Conservation (phyloP, 2,888 invertebrate species). For the Pelosia muscerda region DNA sequence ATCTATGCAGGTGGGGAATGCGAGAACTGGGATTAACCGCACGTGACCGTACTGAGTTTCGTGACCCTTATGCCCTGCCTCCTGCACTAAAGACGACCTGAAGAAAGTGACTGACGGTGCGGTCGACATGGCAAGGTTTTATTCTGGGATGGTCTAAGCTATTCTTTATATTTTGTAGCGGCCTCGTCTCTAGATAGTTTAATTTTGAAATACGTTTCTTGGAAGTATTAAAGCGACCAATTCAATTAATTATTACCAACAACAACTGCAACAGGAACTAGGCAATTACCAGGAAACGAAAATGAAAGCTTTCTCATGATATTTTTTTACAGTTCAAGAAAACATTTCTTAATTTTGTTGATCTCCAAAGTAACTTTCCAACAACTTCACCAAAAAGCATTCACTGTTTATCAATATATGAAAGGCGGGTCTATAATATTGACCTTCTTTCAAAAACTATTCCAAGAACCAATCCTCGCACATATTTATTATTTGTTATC, state of each 20-base stretch:
- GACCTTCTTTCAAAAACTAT: slow-evolving; percentile 13
- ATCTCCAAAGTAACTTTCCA: background rate
- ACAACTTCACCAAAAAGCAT: background rate
- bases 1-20: no score
- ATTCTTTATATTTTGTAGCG: background rate
- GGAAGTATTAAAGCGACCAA: background rate
- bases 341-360: slow-evolving; percentile 1
- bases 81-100: no score
- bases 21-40: no score
- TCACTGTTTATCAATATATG: background rate
- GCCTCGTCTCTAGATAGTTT: background rate
- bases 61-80: no score
- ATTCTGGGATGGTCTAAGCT: background rate
- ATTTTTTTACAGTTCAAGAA: slow-evolving; percentile 5
- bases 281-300: background rate
- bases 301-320: slow-evolving; percentile 3
- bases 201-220: background rate
- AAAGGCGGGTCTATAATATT: background rate
- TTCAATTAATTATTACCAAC: background rate
- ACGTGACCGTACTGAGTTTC: no score
- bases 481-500: slow-evolving; percentile 28
- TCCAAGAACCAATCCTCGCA: slow-evolving; percentile 22
- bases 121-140: no score
- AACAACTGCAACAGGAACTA: background rate
- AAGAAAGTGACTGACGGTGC: no score